A percentile compares a stretch with the other conserved stretches of the same genome.
These are phyloP conservation scores for Theodoxus fluviatilis DNA, from an alignment of 2,888 invertebrate species.

Conservation along the genomic window DNA sequence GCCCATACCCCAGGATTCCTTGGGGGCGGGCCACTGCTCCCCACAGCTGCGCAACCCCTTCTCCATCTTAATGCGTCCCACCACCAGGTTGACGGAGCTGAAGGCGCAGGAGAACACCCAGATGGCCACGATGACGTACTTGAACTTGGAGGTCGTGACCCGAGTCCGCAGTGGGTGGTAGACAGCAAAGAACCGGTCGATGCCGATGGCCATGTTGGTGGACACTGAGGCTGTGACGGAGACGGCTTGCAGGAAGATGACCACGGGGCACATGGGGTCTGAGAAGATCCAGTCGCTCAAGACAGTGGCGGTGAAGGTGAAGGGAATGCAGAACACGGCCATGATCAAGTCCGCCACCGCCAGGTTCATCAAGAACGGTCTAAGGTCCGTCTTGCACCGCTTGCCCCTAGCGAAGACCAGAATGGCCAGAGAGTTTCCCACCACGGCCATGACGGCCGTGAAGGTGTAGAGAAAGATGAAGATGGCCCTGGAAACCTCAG, in stretches of 20 bases:
- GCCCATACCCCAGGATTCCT: slow-evolving; percentile 33
- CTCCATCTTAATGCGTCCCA: slow-evolving; percentile 41
- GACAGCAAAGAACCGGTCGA: slow-evolving; percentile 65
- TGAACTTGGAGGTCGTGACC: slow-evolving; percentile 63
- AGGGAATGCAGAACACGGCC: slow-evolving; percentile 89
- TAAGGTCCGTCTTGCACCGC: slow-evolving; percentile 58
- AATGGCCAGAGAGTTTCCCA: slow-evolving; percentile 67
- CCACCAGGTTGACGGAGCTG: slow-evolving; percentile 65
- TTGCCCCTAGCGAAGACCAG: slow-evolving; percentile 65
- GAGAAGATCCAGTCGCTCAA: slow-evolving; percentile 68
- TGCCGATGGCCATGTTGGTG: slow-evolving; percentile 68
- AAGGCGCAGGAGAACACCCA: slow-evolving; percentile 65
- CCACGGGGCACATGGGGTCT: slow-evolving; percentile 67
- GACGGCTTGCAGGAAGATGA: slow-evolving; percentile 67
- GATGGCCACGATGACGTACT: slow-evolving; percentile 64
- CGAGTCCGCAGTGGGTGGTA: slow-evolving; percentile 62
- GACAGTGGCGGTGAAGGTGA: slow-evolving; percentile 73
- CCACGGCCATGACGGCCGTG: slow-evolving; percentile 66
- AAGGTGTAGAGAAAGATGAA: slow-evolving; percentile 66
- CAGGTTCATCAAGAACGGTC: slow-evolving; percentile 78
- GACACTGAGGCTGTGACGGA: slow-evolving; percentile 67
- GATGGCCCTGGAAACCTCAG: slow-evolving; percentile 36
- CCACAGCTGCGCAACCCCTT: slow-evolving; percentile 41
- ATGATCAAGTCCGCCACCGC: slow-evolving; percentile 89
- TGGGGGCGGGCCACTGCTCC: slow-evolving; percentile 45